A percentile compares a stretch with the other conserved stretches of the same genome.
These are phyloP conservation scores for Euplexia lucipara DNA, from an alignment of 2,888 invertebrate species.

Conservation along the genomic window DNA sequence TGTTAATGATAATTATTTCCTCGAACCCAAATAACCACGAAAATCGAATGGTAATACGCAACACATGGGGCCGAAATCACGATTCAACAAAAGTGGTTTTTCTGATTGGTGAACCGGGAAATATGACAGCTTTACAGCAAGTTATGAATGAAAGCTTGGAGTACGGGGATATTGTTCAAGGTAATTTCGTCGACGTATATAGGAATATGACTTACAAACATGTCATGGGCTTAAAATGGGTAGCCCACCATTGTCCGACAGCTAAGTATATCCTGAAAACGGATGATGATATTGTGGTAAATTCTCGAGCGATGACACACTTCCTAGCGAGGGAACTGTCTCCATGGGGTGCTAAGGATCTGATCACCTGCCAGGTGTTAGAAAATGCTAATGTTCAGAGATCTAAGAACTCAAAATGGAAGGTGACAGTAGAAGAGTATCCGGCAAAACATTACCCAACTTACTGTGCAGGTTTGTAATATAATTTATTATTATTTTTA, in stretches of 20 bases:
- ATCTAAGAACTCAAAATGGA: slow-evolving; percentile 94
- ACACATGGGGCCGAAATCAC: slow-evolving; percentile 93
- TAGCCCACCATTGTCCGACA: slow-evolving; percentile 92
- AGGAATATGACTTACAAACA: slow-evolving; percentile 96
- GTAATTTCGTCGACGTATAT: slow-evolving; percentile 94
- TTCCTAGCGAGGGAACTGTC: slow-evolving; percentile 91
- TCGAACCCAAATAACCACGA: slow-evolving; percentile 93
- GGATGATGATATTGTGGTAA: slow-evolving; percentile 95
- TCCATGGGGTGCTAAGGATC: slow-evolving; percentile 91
- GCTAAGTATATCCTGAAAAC: slow-evolving; percentile 93
- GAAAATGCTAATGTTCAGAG: slow-evolving; percentile 90
- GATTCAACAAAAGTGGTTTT: slow-evolving; percentile 92
- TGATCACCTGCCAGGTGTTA: slow-evolving; percentile 92
- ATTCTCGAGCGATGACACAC: slow-evolving; percentile 91
- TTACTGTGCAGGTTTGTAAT: slow-evolving; percentile 93
- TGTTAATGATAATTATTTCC: slow-evolving; percentile 92
- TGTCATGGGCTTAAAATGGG: slow-evolving; percentile 95
- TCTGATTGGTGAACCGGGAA: slow-evolving; percentile 90
- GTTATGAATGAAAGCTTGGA: slow-evolving; percentile 90
- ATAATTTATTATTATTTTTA: slow-evolving; percentile 3
- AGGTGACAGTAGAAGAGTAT: slow-evolving; percentile 93
- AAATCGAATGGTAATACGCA: slow-evolving; percentile 93
- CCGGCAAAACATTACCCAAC: slow-evolving; percentile 92
- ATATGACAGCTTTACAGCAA: slow-evolving; percentile 70
- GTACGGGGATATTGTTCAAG: slow-evolving; percentile 94